A percentile compares a stretch with the other conserved stretches of the same genome.
These are phyloP conservation scores for Pagetopsis macropterus DNA, from an alignment of 2,797 vertebrate genomes.

Conservation along the genomic window DNA sequence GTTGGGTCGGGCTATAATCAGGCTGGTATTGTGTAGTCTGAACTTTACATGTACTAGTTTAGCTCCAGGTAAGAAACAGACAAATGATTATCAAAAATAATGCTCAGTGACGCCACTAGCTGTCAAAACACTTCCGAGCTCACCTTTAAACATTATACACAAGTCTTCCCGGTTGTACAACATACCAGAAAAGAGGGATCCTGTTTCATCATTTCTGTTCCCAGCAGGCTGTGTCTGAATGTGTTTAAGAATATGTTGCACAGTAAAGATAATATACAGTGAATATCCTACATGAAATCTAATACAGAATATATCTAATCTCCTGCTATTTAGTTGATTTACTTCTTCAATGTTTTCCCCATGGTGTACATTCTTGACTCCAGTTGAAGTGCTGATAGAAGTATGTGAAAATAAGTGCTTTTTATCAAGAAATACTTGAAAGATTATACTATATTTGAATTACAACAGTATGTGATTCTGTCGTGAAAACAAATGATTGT, in stretches of 20 bases:
- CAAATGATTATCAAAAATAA: background rate
- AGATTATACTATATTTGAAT: constrained; percentile 15
- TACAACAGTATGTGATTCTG: constrained; percentile 21
- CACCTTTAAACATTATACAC: constrained; percentile 2
- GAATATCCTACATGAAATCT: constrained; percentile 33
- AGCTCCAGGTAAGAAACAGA: no score
- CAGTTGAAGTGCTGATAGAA: constrained; percentile 7
- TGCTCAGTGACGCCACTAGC: background rate
- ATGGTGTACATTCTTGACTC: constrained; percentile 32
- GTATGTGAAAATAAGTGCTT: constrained; percentile 5
- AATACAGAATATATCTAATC: constrained; percentile 43
- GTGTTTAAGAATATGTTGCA: constrained; percentile 21
- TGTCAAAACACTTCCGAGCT: background rate
- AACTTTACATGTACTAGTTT: no score
- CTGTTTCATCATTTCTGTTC: constrained; percentile 18
- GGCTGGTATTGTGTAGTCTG: no score
- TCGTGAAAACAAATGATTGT: constrained; percentile 20
- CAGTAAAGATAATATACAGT: constrained; percentile 42
- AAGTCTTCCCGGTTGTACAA: constrained; percentile 2
- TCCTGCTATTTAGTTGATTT: constrained; percentile 38
- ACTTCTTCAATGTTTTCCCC: constrained; percentile 7
- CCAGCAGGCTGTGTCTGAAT: constrained; percentile 22
- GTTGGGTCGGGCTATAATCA: no score
- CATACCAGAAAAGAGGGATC: constrained; percentile 13
- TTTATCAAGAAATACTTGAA: constrained; percentile 1